Evolutionary conservation across 1,140 invertebrate genomes (phyloP), one percentile per base, ranked within the genome.

Genomic region (Caerostris extrusa): DNA sequence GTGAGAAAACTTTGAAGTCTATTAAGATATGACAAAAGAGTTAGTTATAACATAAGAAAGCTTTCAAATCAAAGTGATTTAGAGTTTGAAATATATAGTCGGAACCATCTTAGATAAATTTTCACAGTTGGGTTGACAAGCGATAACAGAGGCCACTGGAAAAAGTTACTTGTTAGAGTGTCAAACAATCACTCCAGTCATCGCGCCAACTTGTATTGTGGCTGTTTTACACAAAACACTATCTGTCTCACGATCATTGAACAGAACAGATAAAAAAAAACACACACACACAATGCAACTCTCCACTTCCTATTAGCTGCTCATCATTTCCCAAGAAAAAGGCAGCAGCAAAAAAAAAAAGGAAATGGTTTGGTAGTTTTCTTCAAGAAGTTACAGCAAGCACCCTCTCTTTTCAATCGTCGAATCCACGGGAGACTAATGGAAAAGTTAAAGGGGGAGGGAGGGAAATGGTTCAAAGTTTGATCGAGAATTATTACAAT

Each of bases 401-500:
- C 50, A 77, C 71, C 71, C 71, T 77, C 71, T 77, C 71, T 50
- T 50, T 12, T 77, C 71, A 77, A 77, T 77, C 71, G 71, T 50
- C 71, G 53, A 77, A 77, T 5, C 71, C 71, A 77, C 71, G 14
- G 71, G 71, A 77, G 71, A 34, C 34, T 77, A 77, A 77, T 77
- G 71, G 71, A 14, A 53, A 77, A 50, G 14, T 10, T 7, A 12
- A 77, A 14, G 34, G 34, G 3, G 10, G 5, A 83, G n/a, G n/a
- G n/a, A n/a, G 7, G 6, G 57, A 17, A 34, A n/a, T 55, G 53
- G 87, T 69, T 89, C 87, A 89, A 69, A 89, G 87, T 69, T 89
- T 55, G 61, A 89, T 89, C 60, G 8, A 67, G 87, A 89, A 69
- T 69, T 55, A 71, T 89, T 89, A 69, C 14, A 61, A 89, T 55